Evolutionary conservation across 2,113 vertebrate genomes (phyloP).

Genomic region (Triplophysa rosa): DNA sequence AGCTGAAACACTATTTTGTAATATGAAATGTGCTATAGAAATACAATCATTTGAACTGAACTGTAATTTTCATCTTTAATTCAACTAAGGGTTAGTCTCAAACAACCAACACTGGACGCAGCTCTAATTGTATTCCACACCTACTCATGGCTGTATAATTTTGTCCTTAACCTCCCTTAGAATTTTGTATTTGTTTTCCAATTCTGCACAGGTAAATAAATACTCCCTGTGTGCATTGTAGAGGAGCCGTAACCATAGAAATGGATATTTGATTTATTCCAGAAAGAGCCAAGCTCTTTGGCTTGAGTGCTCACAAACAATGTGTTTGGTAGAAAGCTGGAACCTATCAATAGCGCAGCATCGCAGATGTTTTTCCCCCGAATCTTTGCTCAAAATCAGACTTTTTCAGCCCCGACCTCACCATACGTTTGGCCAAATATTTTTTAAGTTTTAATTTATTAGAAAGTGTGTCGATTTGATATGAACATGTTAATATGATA

Average conservation of each 20-base stretch:
- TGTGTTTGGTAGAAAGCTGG: constrained; percentile 43
- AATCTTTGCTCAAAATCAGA: not conserved
- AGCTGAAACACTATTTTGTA: not conserved
- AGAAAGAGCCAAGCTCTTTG: constrained; percentile 54
- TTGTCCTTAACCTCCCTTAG: constrained; percentile 3
- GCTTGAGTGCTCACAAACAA: constrained; percentile 62
- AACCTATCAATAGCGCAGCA: constrained; percentile 15
- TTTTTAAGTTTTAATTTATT: not conserved
- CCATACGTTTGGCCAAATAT: not conserved
- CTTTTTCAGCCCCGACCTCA: not conserved
- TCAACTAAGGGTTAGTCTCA: not conserved
- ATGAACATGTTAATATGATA: no score
- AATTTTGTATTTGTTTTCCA: constrained; percentile 45
- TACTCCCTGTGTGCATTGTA: constrained; percentile 49
- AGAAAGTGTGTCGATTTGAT: no score
- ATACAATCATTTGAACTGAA: not conserved
- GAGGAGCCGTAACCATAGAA: constrained; percentile 53
- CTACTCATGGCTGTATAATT: not conserved
- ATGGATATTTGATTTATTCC: constrained; percentile 63
- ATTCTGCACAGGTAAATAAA: constrained; percentile 60
- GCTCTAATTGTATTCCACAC: constrained; percentile 2
- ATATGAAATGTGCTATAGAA: not conserved
- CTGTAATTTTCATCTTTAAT: constrained; percentile 18
- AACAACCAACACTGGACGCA: not conserved
- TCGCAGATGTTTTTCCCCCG: constrained; percentile 42